A percentile compares a stretch with the other conserved stretches of the same genome.
phyloP scores from a whole-genome alignment of 2,113 vertebrate genomes.

The Hippopotamus amphibius region DNA sequence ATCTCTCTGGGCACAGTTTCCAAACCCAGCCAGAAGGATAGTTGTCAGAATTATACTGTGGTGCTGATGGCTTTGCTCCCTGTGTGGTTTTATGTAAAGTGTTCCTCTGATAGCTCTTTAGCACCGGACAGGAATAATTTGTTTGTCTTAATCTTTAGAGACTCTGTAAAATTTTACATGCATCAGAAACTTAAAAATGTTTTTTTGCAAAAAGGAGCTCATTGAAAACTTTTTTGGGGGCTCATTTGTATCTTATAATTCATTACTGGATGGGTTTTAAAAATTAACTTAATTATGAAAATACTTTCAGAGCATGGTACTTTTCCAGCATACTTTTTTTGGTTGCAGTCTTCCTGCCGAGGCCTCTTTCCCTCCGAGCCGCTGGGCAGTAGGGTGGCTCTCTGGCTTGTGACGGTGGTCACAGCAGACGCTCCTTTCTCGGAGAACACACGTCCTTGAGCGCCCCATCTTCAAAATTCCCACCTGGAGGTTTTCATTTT shows the following conservation, averaged over 20 bases:
- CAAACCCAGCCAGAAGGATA: background rate
- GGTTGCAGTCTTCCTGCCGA: background rate
- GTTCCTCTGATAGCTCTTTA: background rate
- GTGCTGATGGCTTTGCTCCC: background rate
- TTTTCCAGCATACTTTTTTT: background rate
- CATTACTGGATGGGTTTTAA: background rate
- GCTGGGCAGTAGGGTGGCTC: background rate
- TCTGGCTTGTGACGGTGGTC: background rate
- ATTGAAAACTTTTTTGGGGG: background rate
- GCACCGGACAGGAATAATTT: background rate
- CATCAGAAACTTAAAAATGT: background rate
- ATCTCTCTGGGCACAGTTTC: background rate
- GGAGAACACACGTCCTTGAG: background rate
- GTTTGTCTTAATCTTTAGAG: background rate
- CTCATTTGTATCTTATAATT: background rate
- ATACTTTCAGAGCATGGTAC: background rate
- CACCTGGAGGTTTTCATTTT: background rate
- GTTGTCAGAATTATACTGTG: background rate
- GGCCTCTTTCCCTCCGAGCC: background rate
- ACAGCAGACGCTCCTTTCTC: background rate
- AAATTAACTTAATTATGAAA: background rate
- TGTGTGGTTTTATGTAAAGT: background rate
- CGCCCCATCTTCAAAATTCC: background rate
- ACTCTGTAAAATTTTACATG: background rate
- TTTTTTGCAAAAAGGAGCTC: background rate